Conservation (phyloP, 2,888 invertebrate species). For the Acronicta alni region DNA sequence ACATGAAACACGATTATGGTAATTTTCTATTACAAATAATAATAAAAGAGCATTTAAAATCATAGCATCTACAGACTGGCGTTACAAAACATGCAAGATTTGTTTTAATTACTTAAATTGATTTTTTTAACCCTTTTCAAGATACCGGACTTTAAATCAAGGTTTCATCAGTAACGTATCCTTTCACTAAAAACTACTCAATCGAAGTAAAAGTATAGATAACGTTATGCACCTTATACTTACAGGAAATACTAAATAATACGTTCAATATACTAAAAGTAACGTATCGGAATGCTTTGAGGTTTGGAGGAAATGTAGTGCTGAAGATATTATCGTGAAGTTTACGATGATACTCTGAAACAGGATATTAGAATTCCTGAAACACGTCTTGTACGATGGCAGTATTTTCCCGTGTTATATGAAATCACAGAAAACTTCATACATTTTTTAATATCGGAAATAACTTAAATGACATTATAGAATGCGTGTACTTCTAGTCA, state of each 20-base stretch:
- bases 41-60: too few species aligned
- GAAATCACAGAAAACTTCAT: conserved; percentile 8
- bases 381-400: conserved; percentile 11
- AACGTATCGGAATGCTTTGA: conserved; percentile 19
- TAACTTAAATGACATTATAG: too few species aligned
- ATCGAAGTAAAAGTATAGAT: conserved; percentile 29
- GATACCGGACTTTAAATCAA: too few species aligned
- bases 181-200: conserved; percentile 21
- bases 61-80: too few species aligned
- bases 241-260: conserved; percentile 41
- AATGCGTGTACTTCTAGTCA: too few species aligned
- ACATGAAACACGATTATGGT: too few species aligned
- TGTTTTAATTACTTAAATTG: too few species aligned
- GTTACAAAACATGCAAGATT: too few species aligned
- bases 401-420: background rate
- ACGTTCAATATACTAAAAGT: conserved; percentile 25
- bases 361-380: conserved; percentile 49
- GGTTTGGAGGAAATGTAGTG: conserved; percentile 26
- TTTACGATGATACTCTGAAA: conserved; percentile 44
- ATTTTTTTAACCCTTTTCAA: too few species aligned
- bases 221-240: conserved; percentile 34
- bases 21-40: too few species aligned
- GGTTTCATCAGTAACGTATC: too few species aligned
- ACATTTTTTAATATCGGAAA: background rate
- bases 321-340: conserved; percentile 42